Evolutionary conservation across 2,113 vertebrate genomes (phyloP).

Genomic region (Tautogolabrus adspersus): DNA sequence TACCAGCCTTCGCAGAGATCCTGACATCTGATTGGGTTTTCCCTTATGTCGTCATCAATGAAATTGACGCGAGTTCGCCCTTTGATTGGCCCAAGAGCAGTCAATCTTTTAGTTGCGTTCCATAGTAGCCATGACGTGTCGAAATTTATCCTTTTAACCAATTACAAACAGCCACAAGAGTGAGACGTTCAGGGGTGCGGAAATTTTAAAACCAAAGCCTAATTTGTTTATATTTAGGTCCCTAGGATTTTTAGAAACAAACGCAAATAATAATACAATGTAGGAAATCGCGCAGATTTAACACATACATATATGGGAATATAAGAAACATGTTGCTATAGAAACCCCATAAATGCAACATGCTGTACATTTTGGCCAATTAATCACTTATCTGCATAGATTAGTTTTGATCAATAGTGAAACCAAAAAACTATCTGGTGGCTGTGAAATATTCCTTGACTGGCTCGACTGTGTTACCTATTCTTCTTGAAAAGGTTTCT

Average conservation of each 20-base stretch:
- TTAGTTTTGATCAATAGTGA: too few species aligned
- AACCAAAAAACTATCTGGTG: too few species aligned
- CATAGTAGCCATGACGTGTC: constrained; percentile 69
- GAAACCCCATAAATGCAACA: too few species aligned
- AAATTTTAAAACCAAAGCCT: not conserved
- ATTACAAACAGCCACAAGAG: constrained; percentile 72
- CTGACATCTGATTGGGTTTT: constrained; percentile 67
- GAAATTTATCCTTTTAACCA: constrained; percentile 54
- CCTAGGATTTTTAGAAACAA: not conserved
- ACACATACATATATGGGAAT: too few species aligned
- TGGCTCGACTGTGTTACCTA: too few species aligned
- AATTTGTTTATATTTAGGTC: constrained; percentile 2
- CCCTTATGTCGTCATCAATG: not conserved
- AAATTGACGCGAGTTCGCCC: accelerated
- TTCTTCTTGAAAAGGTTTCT: too few species aligned
- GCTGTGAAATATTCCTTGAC: too few species aligned
- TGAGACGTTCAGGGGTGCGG: constrained; percentile 2
- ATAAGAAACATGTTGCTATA: too few species aligned
- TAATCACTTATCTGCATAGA: too few species aligned
- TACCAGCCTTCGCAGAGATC: constrained; percentile 56
- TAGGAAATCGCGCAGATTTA: too few species aligned
- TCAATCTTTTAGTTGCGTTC: constrained; percentile 52
- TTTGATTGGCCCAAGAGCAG: constrained; percentile 60
- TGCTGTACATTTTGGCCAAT: too few species aligned
- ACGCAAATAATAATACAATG: not conserved